These are phyloP conservation scores for Paelopatides confundens DNA, from an alignment of 53 echinoderm and acorn worm genomes.

Conservation along the genomic window DNA sequence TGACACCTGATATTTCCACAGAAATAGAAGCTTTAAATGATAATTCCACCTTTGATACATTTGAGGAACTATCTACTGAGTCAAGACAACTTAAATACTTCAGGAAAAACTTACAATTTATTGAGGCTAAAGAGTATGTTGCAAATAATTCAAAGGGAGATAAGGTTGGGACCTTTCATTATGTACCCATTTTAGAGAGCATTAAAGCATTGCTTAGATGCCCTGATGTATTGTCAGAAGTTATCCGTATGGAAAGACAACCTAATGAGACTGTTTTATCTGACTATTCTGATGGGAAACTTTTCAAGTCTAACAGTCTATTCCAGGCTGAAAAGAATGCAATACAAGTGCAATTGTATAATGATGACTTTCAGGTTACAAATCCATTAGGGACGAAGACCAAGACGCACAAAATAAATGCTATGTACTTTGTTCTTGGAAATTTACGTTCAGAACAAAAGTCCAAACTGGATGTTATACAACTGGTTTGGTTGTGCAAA, in stretches of 20 bases:
- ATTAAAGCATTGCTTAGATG: not conserved
- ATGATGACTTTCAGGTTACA: conserved; percentile 18
- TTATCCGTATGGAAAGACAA: not conserved
- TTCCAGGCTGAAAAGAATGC: not conserved
- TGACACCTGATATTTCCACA: too few relatives aligned
- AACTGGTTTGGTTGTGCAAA: not conserved
- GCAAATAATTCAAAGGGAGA: too few relatives aligned
- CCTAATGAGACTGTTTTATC: not conserved
- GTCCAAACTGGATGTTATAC: not conserved
- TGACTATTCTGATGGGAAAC: conserved; percentile 7
- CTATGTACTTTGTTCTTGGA: not conserved
- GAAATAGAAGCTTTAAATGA: too few relatives aligned
- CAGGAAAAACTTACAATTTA: too few relatives aligned
- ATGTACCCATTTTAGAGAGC: conserved; percentile 14
- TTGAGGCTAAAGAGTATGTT: too few relatives aligned
- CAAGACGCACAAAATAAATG: conserved; percentile 13
- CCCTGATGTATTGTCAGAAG: not conserved
- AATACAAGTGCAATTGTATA: not conserved
- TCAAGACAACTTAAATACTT: too few relatives aligned
- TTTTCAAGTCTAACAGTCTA: not conserved
- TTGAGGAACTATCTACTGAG: too few relatives aligned
- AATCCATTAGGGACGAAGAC: not conserved
- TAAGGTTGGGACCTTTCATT: not conserved
- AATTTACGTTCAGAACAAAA: not conserved
- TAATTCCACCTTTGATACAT: too few relatives aligned